Evolutionary conservation across 2,888 invertebrate species (phyloP).

Genomic region (Andrena chrysosceles): DNA sequence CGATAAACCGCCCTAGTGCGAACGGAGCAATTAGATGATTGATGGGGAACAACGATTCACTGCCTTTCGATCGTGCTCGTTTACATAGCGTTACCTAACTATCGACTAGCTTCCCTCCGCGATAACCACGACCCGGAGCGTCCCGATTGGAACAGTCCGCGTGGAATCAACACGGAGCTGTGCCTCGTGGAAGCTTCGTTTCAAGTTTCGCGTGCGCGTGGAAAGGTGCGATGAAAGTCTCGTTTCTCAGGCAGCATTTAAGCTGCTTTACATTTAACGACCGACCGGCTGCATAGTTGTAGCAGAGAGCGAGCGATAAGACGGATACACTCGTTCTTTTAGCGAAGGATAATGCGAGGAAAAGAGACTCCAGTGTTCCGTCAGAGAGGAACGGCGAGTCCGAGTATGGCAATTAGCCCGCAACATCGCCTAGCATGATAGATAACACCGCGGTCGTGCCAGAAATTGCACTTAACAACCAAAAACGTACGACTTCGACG

Average conservation of each 20-base stretch:
- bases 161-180: not conserved
- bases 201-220: constrained; percentile 1
- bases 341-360: not conserved
- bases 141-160: not conserved
- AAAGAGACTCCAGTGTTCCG: not conserved
- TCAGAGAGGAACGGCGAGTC: not conserved
- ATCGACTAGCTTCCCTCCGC: not conserved
- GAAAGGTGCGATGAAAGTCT: not conserved
- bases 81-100: not conserved
- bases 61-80: not conserved
- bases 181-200: not conserved
- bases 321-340: constrained; percentile 23
- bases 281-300: not conserved
- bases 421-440: constrained; percentile 2
- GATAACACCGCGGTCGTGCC: constrained; percentile 31
- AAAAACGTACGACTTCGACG: constrained; percentile 14
- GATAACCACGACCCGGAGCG: not conserved
- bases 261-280: constrained; percentile 33
- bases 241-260: constrained; percentile 17
- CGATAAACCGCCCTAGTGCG: not conserved
- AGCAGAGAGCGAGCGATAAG: constrained; percentile 23
- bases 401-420: constrained; percentile 27
- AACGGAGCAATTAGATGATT: constrained; percentile 24
- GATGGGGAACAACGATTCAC: not conserved
- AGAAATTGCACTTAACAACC: constrained; percentile 28